Conservation (phyloP, 2,797 vertebrate species). For the Lagorchestes hirsutus region DNA sequence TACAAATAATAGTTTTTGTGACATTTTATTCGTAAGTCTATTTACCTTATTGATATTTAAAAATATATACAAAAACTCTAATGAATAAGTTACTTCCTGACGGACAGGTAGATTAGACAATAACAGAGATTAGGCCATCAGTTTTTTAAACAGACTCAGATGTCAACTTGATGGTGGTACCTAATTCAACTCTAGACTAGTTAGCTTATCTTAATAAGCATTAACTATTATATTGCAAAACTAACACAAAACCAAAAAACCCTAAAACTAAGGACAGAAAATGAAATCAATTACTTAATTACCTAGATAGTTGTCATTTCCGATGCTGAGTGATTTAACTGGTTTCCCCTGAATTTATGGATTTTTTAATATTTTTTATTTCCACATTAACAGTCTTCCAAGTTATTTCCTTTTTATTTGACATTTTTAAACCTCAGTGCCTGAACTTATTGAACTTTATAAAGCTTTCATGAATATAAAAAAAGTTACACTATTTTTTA, state of each 20-base stretch:
- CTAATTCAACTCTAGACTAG: background rate
- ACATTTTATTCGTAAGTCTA: background rate
- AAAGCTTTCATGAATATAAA: background rate
- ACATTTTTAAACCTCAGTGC: background rate
- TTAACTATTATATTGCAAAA: constrained; percentile 22
- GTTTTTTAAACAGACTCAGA: background rate
- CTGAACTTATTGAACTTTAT: background rate
- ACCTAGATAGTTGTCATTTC: background rate
- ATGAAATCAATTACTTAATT: background rate
- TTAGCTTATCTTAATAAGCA: background rate
- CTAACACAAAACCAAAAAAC: background rate
- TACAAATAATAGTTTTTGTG: background rate
- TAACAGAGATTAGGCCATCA: background rate
- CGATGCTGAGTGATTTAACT: background rate
- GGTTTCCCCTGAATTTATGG: background rate
- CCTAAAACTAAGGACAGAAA: background rate
- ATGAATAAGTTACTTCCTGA: background rate
- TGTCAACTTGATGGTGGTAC: background rate
- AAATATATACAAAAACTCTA: background rate
- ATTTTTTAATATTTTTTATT: background rate
- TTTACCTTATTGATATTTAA: background rate
- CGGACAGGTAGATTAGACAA: background rate
- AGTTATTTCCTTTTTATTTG: background rate
- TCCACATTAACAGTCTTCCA: background rate
- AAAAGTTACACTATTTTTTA: background rate